A percentile compares a stretch with the other conserved stretches of the same genome.
Evolutionary conservation across 2,797 vertebrate genomes (phyloP).

Genomic region (Lindbergichthys nudifrons): DNA sequence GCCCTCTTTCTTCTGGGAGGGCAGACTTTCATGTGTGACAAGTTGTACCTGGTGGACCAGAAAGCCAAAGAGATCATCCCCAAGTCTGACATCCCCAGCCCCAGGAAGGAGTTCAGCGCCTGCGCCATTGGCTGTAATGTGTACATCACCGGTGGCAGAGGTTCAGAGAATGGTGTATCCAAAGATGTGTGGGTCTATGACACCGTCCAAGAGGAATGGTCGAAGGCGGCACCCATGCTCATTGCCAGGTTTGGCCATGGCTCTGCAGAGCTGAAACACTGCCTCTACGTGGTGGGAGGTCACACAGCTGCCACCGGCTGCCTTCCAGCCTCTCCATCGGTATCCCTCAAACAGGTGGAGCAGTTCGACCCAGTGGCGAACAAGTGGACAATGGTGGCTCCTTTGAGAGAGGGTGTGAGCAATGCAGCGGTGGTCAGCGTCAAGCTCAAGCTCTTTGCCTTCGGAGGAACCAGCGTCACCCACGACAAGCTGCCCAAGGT

Average conservation of each 20-base stretch:
- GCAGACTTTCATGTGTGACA: constrained; percentile 99
- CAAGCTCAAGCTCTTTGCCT: constrained; percentile 97
- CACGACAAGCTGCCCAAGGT: constrained; percentile 99
- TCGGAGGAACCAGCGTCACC: constrained; percentile 95
- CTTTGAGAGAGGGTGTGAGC: constrained; percentile 95
- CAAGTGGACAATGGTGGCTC: constrained; percentile 99
- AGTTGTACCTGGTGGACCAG: constrained; percentile 97
- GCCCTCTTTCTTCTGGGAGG: constrained; percentile 96
- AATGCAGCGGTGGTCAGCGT: constrained; percentile 98
- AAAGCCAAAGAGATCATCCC: constrained; percentile 99
- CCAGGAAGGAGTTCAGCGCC: constrained; percentile 97
- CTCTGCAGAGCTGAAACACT: constrained; percentile 96
- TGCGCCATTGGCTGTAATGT: constrained; percentile 98
- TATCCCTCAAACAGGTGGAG: constrained; percentile 98
- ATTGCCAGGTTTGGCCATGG: constrained; percentile 97
- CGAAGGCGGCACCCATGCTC: constrained; percentile 97
- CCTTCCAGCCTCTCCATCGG: constrained; percentile 96
- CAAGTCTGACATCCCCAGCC: constrained; percentile 97
- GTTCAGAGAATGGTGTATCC: constrained; percentile 97
- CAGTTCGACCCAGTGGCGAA: constrained; percentile 95
- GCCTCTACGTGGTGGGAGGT: constrained; percentile 96
- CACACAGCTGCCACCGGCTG: constrained; percentile 97
- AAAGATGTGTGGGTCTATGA: constrained; percentile 99
- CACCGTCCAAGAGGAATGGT: constrained; percentile 97
- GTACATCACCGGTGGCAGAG: constrained; percentile 95